Evolutionary conservation across 2,797 vertebrate genomes (phyloP).

Genomic region (Apodemus agrarius): DNA sequence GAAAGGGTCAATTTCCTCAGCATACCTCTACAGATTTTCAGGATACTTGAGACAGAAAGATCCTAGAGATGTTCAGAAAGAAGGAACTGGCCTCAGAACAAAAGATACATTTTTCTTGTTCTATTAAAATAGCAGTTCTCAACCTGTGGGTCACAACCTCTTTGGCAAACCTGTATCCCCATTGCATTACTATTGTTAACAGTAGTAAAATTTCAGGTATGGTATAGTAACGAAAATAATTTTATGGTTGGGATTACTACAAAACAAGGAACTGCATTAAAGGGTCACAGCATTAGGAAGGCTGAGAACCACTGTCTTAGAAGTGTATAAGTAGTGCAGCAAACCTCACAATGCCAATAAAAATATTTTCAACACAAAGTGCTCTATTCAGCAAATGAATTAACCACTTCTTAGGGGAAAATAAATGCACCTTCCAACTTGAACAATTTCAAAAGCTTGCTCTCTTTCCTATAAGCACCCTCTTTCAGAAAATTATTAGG

Average conservation of each 20-base stretch:
- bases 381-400: background rate
- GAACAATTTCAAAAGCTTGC: constrained; percentile 34
- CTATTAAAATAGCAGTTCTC: background rate
- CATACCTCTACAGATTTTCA: constrained; percentile 14
- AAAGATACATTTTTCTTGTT: background rate
- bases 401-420: background rate
- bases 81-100: constrained; percentile 15
- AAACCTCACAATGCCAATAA: constrained; percentile 42
- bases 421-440: constrained; percentile 37
- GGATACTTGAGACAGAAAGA: background rate
- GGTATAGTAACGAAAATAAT: background rate
- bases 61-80: constrained; percentile 2
- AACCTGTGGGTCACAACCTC: background rate
- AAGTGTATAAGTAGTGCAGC: background rate
- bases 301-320: background rate
- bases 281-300: background rate
- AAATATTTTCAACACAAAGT: constrained; percentile 46
- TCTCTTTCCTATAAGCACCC: background rate
- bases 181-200: background rate
- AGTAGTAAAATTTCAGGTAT: background rate
- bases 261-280: background rate
- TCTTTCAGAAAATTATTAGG: constrained; percentile 34
- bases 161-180: background rate
- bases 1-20: background rate
- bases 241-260: background rate